Conservation (phyloP, 2,797 vertebrate genomes). For the Podarcis siculus region DNA sequence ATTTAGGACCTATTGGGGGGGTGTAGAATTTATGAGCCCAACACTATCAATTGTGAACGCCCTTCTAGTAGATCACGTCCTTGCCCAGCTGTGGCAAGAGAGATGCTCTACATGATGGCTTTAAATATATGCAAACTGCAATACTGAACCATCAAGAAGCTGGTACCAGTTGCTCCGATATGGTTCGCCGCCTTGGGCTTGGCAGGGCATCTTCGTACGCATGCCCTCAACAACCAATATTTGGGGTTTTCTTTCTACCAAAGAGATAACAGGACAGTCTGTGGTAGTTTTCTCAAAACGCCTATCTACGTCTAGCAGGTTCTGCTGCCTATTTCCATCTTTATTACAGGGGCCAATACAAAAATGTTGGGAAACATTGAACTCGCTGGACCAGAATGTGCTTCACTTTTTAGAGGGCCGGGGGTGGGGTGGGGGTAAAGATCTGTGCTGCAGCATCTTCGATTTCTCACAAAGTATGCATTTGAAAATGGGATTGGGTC, state of each 20-base stretch:
- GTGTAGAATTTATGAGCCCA: neutral
- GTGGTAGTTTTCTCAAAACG: neutral
- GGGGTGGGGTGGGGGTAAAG: neutral
- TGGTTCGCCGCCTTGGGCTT: neutral
- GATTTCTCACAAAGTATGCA: neutral
- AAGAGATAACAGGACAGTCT: conserved; percentile 27
- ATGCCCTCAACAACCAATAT: conserved; percentile 16
- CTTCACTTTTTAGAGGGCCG: neutral
- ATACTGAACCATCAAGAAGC: neutral
- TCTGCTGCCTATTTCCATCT: neutral
- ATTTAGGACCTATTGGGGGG: too few relatives aligned
- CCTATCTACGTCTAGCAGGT: neutral
- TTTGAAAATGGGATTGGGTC: conserved; percentile 13
- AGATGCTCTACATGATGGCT: neutral
- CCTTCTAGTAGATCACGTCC: neutral
- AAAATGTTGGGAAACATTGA: neutral
- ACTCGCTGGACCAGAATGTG: neutral
- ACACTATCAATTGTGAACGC: too few relatives aligned
- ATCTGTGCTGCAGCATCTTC: conserved; percentile 11
- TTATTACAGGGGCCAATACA: neutral
- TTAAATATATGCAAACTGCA: neutral
- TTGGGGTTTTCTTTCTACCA: conserved; percentile 11
- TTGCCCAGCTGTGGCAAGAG: neutral
- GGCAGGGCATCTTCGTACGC: neutral
- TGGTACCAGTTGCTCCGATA: neutral